Evolutionary conservation across 2,888 invertebrate genomes (phyloP).

Genomic region (Thelaira solivaga): DNA sequence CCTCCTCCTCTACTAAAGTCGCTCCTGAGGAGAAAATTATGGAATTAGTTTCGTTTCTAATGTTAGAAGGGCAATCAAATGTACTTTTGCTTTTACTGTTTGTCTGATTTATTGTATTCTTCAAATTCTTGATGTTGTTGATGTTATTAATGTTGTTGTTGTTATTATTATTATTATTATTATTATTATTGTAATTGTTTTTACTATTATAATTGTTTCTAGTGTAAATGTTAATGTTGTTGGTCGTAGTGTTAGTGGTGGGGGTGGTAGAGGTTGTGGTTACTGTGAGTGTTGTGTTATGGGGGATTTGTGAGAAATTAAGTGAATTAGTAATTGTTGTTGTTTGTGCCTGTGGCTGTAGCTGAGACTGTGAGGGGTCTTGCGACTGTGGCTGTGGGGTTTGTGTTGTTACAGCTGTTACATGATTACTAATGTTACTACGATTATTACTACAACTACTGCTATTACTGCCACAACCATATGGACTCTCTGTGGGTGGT

Average conservation of each 20-base stretch:
- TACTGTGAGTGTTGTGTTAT: too few species aligned
- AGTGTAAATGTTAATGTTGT: slow-evolving; percentile 25
- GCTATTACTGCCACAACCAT: slow-evolving; percentile 37
- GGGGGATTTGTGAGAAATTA: slow-evolving; percentile 56
- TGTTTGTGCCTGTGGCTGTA: slow-evolving; percentile 7
- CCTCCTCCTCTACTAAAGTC: slow-evolving; percentile 74
- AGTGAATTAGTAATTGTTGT: slow-evolving; percentile 19
- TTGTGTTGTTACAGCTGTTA: slow-evolving; percentile 3
- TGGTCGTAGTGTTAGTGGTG: too few species aligned
- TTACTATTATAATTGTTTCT: slow-evolving; percentile 37
- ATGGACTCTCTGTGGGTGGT: slow-evolving; percentile 66
- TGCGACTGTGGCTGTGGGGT: slow-evolving; percentile 5
- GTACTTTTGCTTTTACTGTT: slow-evolving; percentile 66
- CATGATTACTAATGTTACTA: slow-evolving; percentile 21
- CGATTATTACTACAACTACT: slow-evolving; percentile 22
- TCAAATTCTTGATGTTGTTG: slow-evolving; percentile 64
- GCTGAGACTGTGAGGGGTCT: too few species aligned
- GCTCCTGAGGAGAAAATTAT: slow-evolving; percentile 75
- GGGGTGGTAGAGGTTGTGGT: too few species aligned
- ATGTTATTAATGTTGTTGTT: slow-evolving; percentile 60
- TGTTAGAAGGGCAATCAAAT: slow-evolving; percentile 56
- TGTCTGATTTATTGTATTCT: slow-evolving; percentile 66
- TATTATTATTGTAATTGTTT: slow-evolving; percentile 33
- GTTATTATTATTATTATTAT: slow-evolving; percentile 25
- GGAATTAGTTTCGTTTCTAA: slow-evolving; percentile 66